A percentile compares a stretch with the other conserved stretches of the same genome.
phyloP scores from a whole-genome alignment of 2,113 vertebrate species.

The Tringa solitaria region DNA sequence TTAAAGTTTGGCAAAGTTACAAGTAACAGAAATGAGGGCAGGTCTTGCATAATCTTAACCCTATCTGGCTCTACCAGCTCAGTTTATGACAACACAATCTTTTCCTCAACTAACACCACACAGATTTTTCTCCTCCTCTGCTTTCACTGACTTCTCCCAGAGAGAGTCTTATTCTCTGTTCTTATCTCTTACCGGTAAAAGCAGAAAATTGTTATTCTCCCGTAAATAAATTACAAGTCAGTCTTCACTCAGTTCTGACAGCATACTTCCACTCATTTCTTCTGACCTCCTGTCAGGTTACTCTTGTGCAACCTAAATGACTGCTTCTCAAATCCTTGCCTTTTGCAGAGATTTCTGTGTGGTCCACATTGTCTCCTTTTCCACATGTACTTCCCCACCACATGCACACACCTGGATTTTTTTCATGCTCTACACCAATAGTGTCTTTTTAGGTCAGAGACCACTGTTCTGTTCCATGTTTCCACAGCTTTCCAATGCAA shows the following conservation, averaged over 20 bases:
- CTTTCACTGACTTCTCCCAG: background rate
- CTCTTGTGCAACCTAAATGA: background rate
- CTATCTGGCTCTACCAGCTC: background rate
- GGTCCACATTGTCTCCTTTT: background rate
- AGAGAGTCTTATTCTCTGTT: background rate
- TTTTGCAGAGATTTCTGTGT: background rate
- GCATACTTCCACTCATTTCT: background rate
- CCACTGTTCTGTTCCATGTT: background rate
- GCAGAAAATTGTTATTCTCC: background rate
- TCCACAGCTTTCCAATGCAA: background rate
- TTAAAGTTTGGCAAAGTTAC: conserved; percentile 23
- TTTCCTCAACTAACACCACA: background rate
- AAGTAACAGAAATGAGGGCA: conserved; percentile 17
- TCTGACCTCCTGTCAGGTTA: background rate
- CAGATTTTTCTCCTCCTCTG: background rate
- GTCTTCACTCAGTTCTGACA: background rate
- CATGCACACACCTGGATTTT: background rate
- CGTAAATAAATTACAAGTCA: background rate
- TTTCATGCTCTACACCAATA: background rate
- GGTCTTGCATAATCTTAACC: conserved; percentile 25
- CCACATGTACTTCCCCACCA: background rate
- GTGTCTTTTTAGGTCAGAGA: background rate
- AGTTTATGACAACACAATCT: background rate
- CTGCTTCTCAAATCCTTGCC: background rate
- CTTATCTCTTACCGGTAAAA: background rate